phyloP scores from a whole-genome alignment of 2,797 vertebrate species.

The Crocidura indochinensis region DNA sequence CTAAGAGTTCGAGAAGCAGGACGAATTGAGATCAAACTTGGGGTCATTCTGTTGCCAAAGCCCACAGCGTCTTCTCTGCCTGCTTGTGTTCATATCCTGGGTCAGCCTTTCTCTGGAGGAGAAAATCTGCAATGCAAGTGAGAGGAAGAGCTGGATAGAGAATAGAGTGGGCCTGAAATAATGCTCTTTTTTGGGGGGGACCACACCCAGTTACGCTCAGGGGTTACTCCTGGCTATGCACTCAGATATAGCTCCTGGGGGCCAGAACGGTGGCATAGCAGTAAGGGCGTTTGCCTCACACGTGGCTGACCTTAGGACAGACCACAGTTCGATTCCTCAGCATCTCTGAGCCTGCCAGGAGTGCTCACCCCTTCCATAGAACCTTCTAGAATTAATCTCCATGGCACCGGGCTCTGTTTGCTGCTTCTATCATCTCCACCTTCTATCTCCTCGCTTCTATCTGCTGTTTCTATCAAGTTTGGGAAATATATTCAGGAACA shows the following conservation, averaged over 20 bases:
- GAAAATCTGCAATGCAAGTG: neutral
- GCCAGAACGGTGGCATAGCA: too few relatives aligned
- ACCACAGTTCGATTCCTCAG: too few relatives aligned
- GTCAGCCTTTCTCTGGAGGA: slow-evolving; percentile 52
- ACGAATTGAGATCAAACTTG: slow-evolving; percentile 8
- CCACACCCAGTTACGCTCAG: too few relatives aligned
- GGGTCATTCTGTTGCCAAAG: slow-evolving; percentile 47
- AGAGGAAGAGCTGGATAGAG: slow-evolving; percentile 4
- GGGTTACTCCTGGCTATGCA: too few relatives aligned
- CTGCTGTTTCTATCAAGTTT: neutral
- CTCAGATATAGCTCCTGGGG: too few relatives aligned
- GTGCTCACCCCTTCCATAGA: neutral
- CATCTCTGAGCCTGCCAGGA: neutral
- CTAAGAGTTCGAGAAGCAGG: neutral
- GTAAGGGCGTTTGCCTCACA: too few relatives aligned
- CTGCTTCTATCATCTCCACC: neutral
- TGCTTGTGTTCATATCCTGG: neutral
- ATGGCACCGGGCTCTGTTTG: neutral
- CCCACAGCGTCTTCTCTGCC: neutral
- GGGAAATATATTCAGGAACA: neutral
- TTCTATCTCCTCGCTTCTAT: too few relatives aligned
- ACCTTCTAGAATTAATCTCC: neutral
- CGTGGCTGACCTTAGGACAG: too few relatives aligned
- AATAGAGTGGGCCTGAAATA: neutral
- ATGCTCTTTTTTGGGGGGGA: neutral